phyloP scores from a whole-genome alignment of 2,888 invertebrate species.

The Eilema caniola region DNA sequence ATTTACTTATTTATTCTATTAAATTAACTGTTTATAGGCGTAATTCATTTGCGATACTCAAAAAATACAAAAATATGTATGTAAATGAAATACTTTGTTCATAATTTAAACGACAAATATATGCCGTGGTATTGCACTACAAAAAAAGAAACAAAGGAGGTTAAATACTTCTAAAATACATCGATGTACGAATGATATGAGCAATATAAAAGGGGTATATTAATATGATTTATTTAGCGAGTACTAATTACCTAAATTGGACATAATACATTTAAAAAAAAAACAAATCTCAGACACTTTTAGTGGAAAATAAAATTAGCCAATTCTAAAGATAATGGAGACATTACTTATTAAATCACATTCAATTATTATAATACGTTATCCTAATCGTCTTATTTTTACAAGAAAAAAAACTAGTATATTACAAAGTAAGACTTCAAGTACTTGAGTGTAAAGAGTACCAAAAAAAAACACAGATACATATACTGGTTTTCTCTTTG shows the following conservation, averaged over 20 bases:
- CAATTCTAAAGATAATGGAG: conserved; percentile 49
- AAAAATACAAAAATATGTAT: conserved; percentile 37
- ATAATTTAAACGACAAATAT: conserved; percentile 34
- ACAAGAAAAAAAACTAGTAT: conserved; percentile 35
- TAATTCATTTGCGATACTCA: not conserved
- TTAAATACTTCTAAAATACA: conserved; percentile 59
- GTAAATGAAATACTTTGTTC: conserved; percentile 37
- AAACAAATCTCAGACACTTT: conserved; percentile 59
- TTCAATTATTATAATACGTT: conserved; percentile 58
- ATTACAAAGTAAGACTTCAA: conserved; percentile 44
- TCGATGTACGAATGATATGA: conserved; percentile 80
- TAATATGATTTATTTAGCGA: conserved; percentile 31
- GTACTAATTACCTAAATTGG: conserved; percentile 40
- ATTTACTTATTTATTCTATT: conserved; percentile 22
- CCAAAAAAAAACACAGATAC: conserved; percentile 18
- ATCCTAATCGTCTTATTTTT: conserved; percentile 43
- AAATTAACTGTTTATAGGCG: not conserved
- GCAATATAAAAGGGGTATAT: conserved; percentile 56
- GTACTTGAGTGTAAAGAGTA: conserved; percentile 40
- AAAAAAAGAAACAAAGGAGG: conserved; percentile 53
- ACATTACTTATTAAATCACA: conserved; percentile 67
- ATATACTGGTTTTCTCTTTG: conserved; percentile 33
- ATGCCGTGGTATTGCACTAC: conserved; percentile 63
- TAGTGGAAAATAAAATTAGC: conserved; percentile 56
- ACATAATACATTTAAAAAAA: conserved; percentile 44